A percentile compares a stretch with the other conserved stretches of the same genome.
These are phyloP conservation scores for Stenopsyche tienmushanensis DNA, from an alignment of 1,140 invertebrate species.

Conservation along the genomic window DNA sequence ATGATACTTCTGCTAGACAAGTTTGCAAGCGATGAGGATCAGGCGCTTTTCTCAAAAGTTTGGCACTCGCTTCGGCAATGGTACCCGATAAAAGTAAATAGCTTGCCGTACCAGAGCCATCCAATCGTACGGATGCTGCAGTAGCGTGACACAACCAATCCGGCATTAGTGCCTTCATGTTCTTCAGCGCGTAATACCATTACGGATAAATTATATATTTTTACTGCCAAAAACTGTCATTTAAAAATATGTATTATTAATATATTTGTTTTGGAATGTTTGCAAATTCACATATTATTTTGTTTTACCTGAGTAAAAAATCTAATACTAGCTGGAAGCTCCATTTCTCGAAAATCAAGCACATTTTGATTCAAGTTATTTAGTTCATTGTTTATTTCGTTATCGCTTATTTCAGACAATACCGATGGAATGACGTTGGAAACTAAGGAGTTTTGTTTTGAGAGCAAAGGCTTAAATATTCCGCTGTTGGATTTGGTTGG, in stretches of 20 bases:
- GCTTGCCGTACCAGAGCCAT: slow-evolving; percentile 62
- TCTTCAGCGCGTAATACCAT: slow-evolving; percentile 64
- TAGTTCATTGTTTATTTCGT: slow-evolving; percentile 27
- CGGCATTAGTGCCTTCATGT: slow-evolving; percentile 55
- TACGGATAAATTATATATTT: slow-evolving; percentile 78
- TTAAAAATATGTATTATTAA: slow-evolving; percentile 26
- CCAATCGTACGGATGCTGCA: slow-evolving; percentile 73
- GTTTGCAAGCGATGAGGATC: slow-evolving; percentile 48
- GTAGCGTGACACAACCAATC: slow-evolving; percentile 76
- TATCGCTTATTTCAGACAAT: slow-evolving; percentile 4
- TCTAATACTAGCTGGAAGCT: slow-evolving; percentile 74
- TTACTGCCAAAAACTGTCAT: slow-evolving; percentile 79
- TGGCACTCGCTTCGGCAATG: slow-evolving; percentile 57
- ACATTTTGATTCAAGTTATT: slow-evolving; percentile 46
- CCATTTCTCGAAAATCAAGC: slow-evolving; percentile 70
- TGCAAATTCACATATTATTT: slow-evolving; percentile 13
- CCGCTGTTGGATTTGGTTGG: slow-evolving; percentile 47
- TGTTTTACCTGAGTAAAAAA: slow-evolving; percentile 74
- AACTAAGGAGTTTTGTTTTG: slow-evolving; percentile 50
- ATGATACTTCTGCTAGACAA: slow-evolving; percentile 68
- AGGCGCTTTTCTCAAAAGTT: slow-evolving; percentile 40
- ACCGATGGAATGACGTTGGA: slow-evolving; percentile 31
- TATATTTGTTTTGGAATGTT: slow-evolving; percentile 10
- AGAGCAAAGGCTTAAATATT: slow-evolving; percentile 50
- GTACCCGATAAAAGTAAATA: slow-evolving; percentile 72